phyloP scores from a whole-genome alignment of 92 coral and sea anemone species.

The Umimayanthus kanabou region DNA sequence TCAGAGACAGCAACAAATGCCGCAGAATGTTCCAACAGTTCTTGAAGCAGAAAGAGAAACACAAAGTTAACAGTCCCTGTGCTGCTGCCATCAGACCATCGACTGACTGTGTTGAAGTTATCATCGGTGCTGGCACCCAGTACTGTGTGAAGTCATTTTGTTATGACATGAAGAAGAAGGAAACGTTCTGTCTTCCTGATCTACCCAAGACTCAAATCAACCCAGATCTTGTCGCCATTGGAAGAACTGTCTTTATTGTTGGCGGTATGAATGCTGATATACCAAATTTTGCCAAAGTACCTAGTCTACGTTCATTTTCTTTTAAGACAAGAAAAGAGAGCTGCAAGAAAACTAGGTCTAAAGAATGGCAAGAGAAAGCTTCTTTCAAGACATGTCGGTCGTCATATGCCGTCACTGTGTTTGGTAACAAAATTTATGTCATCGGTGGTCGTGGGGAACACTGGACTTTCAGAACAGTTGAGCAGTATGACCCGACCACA shows the following conservation, averaged over 20 bases:
- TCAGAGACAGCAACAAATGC: constrained; percentile 32
- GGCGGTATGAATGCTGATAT: constrained; percentile 67
- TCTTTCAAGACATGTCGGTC: constrained; percentile 62
- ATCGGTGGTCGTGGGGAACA: constrained; percentile 69
- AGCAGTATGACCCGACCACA: constrained; percentile 66
- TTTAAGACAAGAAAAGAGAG: constrained; percentile 55
- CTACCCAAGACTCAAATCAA: constrained; percentile 56
- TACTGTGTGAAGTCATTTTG: constrained; percentile 70
- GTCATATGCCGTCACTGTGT: constrained; percentile 57
- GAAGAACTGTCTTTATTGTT: constrained; percentile 66
- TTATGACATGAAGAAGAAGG: constrained; percentile 69
- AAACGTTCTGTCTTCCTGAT: constrained; percentile 57
- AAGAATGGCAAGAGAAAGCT: constrained; percentile 67
- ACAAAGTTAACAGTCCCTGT: constrained; percentile 9
- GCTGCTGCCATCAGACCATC: constrained; percentile 28
- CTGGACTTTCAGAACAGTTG: constrained; percentile 73
- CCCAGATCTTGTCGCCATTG: constrained; percentile 63
- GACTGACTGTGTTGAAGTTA: constrained; percentile 44
- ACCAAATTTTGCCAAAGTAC: constrained; percentile 57
- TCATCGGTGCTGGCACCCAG: constrained; percentile 49
- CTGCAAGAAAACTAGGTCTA: constrained; percentile 14
- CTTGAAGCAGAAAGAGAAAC: constrained; percentile 43
- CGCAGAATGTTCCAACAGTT: constrained; percentile 45
- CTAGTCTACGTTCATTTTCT: constrained; percentile 54
- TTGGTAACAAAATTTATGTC: constrained; percentile 62